These are phyloP conservation scores for Camponotus fellah DNA, from an alignment of 2,888 invertebrate species.

Conservation along the genomic window DNA sequence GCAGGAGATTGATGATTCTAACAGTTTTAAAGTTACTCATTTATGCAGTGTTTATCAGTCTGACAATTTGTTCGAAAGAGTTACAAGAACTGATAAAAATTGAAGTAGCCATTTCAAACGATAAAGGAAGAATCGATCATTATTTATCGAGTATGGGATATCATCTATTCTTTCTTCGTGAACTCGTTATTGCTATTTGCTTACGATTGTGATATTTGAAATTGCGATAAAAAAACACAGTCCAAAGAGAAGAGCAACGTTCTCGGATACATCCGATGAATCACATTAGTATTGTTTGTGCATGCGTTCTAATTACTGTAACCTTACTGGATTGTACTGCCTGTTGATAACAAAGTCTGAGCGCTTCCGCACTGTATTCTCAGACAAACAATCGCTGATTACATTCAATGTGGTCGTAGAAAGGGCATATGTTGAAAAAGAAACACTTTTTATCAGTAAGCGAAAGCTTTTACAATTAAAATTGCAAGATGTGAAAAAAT, in stretches of 20 bases:
- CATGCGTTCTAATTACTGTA: conserved; percentile 59
- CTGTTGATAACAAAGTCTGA: conserved; percentile 29
- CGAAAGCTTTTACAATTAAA: background rate
- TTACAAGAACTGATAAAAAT: conserved; percentile 37
- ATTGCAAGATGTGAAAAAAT: background rate
- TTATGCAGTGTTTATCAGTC: conserved; percentile 23
- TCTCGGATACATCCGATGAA: conserved; percentile 64
- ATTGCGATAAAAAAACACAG: conserved; percentile 44
- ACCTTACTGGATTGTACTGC: conserved; percentile 47
- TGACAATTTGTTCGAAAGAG: conserved; percentile 24
- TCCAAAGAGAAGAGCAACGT: conserved; percentile 70
- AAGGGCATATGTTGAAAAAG: background rate
- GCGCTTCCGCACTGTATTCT: conserved; percentile 40
- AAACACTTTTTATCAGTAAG: background rate
- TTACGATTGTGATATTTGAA: conserved; percentile 31
- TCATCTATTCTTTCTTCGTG: conserved; percentile 1
- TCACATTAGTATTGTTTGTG: conserved; percentile 60
- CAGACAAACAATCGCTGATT: conserved; percentile 2
- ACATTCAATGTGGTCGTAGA: conserved; percentile 4
- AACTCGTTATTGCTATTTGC: background rate
- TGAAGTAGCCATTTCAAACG: conserved; percentile 10
- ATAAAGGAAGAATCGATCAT: conserved; percentile 15
- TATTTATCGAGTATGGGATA: background rate
- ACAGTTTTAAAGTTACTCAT: background rate
- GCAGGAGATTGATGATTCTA: background rate